These are phyloP conservation scores for Phalacrocorax aristotelis DNA, from an alignment of 2,113 vertebrate genomes.

Conservation along the genomic window DNA sequence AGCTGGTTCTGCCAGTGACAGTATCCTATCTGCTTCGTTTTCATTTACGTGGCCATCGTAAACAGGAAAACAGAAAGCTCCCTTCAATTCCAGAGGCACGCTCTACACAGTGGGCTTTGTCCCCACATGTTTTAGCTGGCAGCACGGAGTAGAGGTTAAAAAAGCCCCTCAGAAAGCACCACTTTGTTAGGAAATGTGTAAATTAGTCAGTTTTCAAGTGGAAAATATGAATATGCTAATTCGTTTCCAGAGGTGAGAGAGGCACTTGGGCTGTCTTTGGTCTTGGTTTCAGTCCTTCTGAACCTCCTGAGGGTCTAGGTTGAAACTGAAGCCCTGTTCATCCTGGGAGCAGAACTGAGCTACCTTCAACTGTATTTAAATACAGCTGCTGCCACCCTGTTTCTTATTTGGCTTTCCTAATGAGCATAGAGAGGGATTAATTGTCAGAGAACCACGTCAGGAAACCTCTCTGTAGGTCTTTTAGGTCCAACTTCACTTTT, in stretches of 20 bases:
- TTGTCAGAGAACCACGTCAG: background rate
- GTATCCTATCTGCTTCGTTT: background rate
- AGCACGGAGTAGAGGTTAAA: background rate
- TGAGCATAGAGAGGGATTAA: background rate
- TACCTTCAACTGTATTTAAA: background rate
- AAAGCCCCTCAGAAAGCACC: background rate
- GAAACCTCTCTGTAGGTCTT: background rate
- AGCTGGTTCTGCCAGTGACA: background rate
- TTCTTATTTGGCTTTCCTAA: background rate
- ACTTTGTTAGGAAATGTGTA: conserved; percentile 23
- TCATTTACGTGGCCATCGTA: background rate
- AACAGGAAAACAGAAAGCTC: background rate
- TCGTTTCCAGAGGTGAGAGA: background rate
- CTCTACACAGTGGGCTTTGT: background rate
- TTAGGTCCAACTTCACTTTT: background rate
- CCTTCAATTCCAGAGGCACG: background rate
- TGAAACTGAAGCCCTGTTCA: background rate
- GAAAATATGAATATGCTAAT: conserved; percentile 15
- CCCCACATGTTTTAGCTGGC: background rate
- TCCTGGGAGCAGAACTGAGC: background rate
- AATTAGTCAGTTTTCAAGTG: conserved; percentile 11
- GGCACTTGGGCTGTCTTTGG: background rate
- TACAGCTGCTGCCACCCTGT: background rate
- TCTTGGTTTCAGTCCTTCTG: conserved; percentile 28
- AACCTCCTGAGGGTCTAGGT: background rate